Evolutionary conservation across 2,113 vertebrate genomes (phyloP), one percentile per base, ranked within the genome.

Genomic region (Solea solea): DNA sequence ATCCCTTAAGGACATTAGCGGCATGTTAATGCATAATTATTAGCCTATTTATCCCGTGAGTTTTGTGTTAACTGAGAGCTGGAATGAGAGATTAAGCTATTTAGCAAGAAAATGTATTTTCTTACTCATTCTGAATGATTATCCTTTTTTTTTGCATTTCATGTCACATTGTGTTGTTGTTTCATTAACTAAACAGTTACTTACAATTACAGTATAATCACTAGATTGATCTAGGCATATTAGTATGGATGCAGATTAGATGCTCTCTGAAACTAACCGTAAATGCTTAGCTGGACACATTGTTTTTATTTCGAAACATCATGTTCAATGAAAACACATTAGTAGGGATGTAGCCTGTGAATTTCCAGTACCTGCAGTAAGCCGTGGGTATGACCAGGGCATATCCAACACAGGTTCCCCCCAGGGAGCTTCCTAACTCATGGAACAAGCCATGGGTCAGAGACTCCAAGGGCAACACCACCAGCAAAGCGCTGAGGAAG

Each of bases 321-420:
- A 34, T 34, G 3, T 34, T 34, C 3, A 34, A 13, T 48, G 14
- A 48, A 46, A 48, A 48, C 45, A 5, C 10, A 48, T 28, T 1
- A 34, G 50, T 9, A 21, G 9, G 21, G 5, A 25, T 12, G 51
- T 21, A 27, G 50, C 21, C 9, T 53, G 4, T 13, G 28, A 34
- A 34, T 74, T 6, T 52, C 44, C 5, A 21, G 21, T 96, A 99
- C 98, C 97, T 98, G 96, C 93, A 95, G 71, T 96, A 99, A 74
- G 94, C 95, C 39, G 96, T 98, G 28, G 98, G 97, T 89, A 98
- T 94, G 65, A 99, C 95, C 85, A 99, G 88, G 7, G 97, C 97
- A 74, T 98, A 99, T 62, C 97, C 98, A 28, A 97, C 94, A 34
- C 96, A 98, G 0, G 98, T 99, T 84, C 98, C 98, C 88, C 98